Base-by-base conservation (phyloP, 2,797 vertebrate genomes). In the Lepidocolaptes lacrymiger region DNA sequence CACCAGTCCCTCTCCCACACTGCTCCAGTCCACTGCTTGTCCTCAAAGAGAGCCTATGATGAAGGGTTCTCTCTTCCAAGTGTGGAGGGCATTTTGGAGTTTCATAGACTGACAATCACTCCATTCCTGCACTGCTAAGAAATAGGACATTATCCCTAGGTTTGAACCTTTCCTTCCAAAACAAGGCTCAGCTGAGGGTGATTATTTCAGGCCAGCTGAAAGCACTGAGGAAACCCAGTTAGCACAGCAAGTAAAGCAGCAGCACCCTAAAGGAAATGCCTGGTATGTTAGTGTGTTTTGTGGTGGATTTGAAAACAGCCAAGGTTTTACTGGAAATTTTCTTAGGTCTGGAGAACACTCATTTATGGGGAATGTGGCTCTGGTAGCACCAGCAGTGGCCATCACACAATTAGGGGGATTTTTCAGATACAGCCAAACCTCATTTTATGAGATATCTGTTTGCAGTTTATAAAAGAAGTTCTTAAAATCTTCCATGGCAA, bases 291-390 rank as follows among this genome's bases (percentile, higher is more conserved):
- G 26, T 76, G 77, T 90, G 80, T 63, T 93, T 61, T 89, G 91
- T 89, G 88, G 94, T 81, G 91, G 71, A 67, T 36, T 90, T 93
- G 76, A 76, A 82, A 96, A 66, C 19, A 13, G 88, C 63, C 92
- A 93, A 14, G 27, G 11, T 73, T 79, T 96, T 96, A 95, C 95
- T 93, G 95, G 96, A 97, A 97, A 86, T 62, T 71, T 84, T 90
- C 80, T 79, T 87, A 46, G 56, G 71, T 76, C 93, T 91, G 63
- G 55, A 74, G 71, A 95, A 85, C 74, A 91, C 63, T 94, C 84
- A 92, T 74, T 82, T 67, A 85, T 22, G 27, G 84, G 64, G 84
- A 97, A 95, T 94, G 90, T 51, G 59, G 79, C 71, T 87, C 79
- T 76, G 39, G 80, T 90, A 87, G 90, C 55, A 93, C 55, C 69